Base-by-base conservation (phyloP, 2,888 invertebrate genomes). In the Prenolepis imparis region DNA sequence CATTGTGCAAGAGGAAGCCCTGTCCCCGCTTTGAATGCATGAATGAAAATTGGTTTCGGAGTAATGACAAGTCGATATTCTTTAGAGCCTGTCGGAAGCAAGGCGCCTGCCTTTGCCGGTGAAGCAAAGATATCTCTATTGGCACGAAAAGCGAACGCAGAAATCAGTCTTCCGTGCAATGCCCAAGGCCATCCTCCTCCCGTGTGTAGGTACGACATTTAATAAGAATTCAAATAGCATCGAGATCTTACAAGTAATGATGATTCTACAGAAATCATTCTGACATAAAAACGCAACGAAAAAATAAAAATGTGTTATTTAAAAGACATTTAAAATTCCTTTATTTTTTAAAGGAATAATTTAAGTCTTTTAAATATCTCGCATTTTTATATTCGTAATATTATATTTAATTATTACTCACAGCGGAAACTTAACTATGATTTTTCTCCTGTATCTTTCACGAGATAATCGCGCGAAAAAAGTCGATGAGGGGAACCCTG, bases 51-150 rank as follows among this genome's bases (percentile, higher is more conserved):
- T 82, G 59, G 64, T 52, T 61, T 73, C 44, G 77, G 80, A 87
- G 80, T 89, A 89, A 89, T 87, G 83, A 82, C 83, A 74, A 64
- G 82, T 84, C 81, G 75, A 87, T 87, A 75, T 90, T 86, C 87
- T 88, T 73, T 93, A 96, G 96, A 96, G 93, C 96, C 96, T 5
- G 95, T 96, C 86, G 96, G 96, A 73, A 95, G 95, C 44, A 96
- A 96, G 91, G 95, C 95, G 41, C 96, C 96, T 18, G 95, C 96
- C 68, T 96, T 96, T 91, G 95, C 96, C 8, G 96, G 96, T 88
- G 97, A 97, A 89, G 96, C 93, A 52, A 95, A 95, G 90, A 93
- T 94, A 83, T 93, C 93, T 52, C 90, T 94, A 61, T 92, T 94
- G 88, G 91, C 90, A 84, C 93, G 94, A 84, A 90, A 90, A 85